Conservation (phyloP, 2,113 vertebrate species). For the Aegithalos caudatus region DNA sequence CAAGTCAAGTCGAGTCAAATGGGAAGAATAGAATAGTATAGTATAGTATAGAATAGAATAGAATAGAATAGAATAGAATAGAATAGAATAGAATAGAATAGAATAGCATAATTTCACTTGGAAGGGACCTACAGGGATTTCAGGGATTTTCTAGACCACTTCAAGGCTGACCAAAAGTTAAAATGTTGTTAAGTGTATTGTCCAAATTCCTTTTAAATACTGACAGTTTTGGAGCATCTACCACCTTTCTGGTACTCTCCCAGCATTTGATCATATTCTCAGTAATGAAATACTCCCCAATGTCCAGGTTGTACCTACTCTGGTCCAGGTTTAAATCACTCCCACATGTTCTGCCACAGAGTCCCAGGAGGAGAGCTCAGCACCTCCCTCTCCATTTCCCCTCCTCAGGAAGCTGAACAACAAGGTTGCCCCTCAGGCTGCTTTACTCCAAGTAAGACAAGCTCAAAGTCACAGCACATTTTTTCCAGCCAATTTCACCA, state of each 20-base stretch:
- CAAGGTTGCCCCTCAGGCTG: accelerated
- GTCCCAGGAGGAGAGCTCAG: background rate
- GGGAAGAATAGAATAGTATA: too few relatives aligned
- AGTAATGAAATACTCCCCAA: background rate
- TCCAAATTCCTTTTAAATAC: background rate
- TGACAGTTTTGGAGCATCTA: background rate
- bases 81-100: too few relatives aligned
- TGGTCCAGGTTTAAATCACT: background rate
- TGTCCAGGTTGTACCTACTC: background rate
- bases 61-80: background rate
- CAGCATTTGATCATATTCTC: background rate
- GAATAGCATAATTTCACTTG: background rate
- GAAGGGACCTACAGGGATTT: background rate
- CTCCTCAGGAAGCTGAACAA: background rate
- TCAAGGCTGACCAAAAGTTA: background rate
- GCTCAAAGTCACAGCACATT: background rate
- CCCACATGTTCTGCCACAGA: accelerated
- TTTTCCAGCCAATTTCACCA: background rate
- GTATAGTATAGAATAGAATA: background rate
- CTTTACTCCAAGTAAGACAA: background rate
- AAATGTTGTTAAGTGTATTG: background rate
- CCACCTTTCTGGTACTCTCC: background rate
- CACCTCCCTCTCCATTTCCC: background rate
- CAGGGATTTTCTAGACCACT: background rate
- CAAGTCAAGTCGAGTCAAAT: too few relatives aligned